Evolutionary conservation across 2,113 vertebrate species (phyloP).

Genomic region (Thymallus thymallus): DNA sequence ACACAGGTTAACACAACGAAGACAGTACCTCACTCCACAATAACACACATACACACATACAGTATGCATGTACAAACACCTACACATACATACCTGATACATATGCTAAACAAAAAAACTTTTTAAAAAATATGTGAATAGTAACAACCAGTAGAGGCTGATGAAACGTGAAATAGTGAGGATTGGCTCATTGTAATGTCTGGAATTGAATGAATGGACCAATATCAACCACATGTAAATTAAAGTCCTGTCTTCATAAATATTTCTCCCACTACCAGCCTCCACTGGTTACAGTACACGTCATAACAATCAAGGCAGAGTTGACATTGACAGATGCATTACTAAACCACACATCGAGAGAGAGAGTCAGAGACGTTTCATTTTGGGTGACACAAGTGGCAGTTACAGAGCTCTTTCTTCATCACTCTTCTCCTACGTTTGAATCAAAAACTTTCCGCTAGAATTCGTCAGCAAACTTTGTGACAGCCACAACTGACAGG

Average conservation of each 20-base stretch:
- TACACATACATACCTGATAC: constrained; percentile 41
- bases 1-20: constrained; percentile 17
- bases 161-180: no score
- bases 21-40: constrained; percentile 9
- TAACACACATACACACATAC: background rate
- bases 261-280: no score
- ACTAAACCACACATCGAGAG: constrained; percentile 44
- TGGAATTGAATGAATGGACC: constrained; percentile 13
- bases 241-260: no score
- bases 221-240: no score
- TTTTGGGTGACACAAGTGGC: constrained; percentile 55
- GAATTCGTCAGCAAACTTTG: constrained; percentile 66
- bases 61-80: background rate
- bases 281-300: no score
- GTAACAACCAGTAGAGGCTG: no score
- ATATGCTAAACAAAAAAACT: constrained; percentile 41
- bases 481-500: constrained; percentile 67
- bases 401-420: constrained; percentile 50
- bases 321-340: constrained; percentile 5
- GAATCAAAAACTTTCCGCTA: constrained; percentile 62
- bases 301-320: no score
- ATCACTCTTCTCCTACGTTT: constrained; percentile 40
- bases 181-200: background rate
- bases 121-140: constrained; percentile 30
- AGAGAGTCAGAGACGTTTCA: constrained; percentile 46